Conservation (phyloP, 2,797 vertebrate species). For the Apogon talboti region DNA sequence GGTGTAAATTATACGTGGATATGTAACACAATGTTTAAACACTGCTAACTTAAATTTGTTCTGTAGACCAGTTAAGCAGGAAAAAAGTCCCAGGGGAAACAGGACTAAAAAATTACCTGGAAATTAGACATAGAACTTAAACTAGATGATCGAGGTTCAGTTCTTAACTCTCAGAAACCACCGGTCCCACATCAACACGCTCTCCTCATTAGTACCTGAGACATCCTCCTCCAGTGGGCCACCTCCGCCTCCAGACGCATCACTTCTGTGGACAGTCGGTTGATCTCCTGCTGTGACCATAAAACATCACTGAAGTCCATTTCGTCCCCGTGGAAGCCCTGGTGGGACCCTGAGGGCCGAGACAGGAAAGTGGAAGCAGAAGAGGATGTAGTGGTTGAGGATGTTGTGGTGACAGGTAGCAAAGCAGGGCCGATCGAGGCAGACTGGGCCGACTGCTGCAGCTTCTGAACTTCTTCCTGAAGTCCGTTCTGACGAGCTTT, state of each 20-base stretch:
- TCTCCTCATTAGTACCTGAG: conserved; percentile 81
- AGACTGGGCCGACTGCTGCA: conserved; percentile 85
- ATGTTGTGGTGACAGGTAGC: conserved; percentile 71
- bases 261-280: conserved; percentile 91
- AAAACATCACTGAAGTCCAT: conserved; percentile 95
- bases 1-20: no score
- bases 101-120: no score
- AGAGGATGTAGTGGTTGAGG: conserved; percentile 72
- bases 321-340: conserved; percentile 90
- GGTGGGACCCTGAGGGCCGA: conserved; percentile 71
- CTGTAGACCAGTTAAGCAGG: no score
- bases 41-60: no score
- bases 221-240: conserved; percentile 91
- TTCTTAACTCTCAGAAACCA: neutral
- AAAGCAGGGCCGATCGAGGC: conserved; percentile 57
- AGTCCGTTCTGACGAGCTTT: conserved; percentile 92
- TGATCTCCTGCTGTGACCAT: conserved; percentile 98
- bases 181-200: neutral
- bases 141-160: neutral
- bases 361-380: conserved; percentile 83
- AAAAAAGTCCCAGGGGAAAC: no score
- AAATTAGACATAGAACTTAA: no score
- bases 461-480: conserved; percentile 91
- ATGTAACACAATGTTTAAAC: no score
- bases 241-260: conserved; percentile 90